These are phyloP conservation scores for Alouatta palliata DNA, from an alignment of 2,113 vertebrate genomes.

Conservation along the genomic window DNA sequence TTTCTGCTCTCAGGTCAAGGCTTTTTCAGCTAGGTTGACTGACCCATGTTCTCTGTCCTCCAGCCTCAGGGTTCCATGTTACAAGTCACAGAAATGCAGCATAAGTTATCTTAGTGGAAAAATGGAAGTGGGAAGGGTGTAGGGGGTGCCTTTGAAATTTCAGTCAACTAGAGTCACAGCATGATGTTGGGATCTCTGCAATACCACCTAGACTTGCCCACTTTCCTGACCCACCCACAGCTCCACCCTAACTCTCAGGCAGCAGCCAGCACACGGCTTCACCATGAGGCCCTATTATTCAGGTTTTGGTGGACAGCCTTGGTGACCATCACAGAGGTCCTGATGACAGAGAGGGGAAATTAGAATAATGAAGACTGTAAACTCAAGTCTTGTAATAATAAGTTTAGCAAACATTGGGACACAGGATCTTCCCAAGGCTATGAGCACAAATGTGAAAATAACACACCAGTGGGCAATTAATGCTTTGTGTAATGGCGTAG, in stretches of 20 bases:
- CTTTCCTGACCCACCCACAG: rapidly evolving
- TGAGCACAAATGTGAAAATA: not conserved
- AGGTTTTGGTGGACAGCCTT: rapidly evolving
- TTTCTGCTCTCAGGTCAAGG: not conserved
- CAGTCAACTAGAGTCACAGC: rapidly evolving
- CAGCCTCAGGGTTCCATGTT: not conserved
- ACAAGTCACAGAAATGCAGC: not conserved
- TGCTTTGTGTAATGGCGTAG: rapidly evolving
- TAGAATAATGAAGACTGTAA: not conserved
- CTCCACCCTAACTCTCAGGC: too few relatives aligned
- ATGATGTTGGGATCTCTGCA: rapidly evolving
- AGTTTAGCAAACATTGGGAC: not conserved
- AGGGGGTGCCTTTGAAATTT: too few relatives aligned
- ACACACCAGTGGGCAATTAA: rapidly evolving
- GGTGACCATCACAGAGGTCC: rapidly evolving
- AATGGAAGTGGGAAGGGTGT: too few relatives aligned
- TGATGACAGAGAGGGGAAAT: not conserved
- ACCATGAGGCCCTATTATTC: rapidly evolving
- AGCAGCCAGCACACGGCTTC: not conserved
- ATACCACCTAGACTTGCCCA: rapidly evolving
- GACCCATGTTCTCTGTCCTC: not conserved
- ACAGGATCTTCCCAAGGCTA: not conserved
- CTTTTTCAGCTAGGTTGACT: not conserved
- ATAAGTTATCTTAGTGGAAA: not conserved
- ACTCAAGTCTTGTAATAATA: not conserved